phyloP scores from a whole-genome alignment of 2,888 invertebrate species.

The Cacoxenus indagator region DNA sequence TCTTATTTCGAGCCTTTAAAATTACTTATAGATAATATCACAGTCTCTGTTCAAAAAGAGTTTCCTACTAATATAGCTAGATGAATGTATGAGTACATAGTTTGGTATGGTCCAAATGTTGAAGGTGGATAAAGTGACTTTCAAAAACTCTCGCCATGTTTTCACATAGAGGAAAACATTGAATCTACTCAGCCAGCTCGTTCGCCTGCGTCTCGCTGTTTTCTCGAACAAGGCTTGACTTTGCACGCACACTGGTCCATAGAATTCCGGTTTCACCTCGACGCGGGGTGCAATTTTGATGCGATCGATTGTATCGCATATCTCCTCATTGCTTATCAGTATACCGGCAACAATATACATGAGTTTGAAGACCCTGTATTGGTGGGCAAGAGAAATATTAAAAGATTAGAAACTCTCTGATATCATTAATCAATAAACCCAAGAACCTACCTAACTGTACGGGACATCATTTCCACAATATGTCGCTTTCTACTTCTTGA shows the following conservation, averaged over 20 bases:
- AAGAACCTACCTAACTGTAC: slow-evolving; percentile 58
- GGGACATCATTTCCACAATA: slow-evolving; percentile 60
- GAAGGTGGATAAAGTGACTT: slow-evolving; percentile 41
- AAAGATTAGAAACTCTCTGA: neutral
- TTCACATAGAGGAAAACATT: slow-evolving; percentile 40
- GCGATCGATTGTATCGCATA: slow-evolving; percentile 67
- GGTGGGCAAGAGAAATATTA: neutral
- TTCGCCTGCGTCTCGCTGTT: slow-evolving; percentile 19
- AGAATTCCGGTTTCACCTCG: slow-evolving; percentile 48
- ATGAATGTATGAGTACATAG: slow-evolving; percentile 51
- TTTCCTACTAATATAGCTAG: slow-evolving; percentile 56
- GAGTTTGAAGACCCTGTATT: slow-evolving; percentile 64
- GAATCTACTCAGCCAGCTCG: slow-evolving; percentile 44
- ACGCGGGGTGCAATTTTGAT: slow-evolving; percentile 66
- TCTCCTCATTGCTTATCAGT: slow-evolving; percentile 65
- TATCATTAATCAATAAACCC: neutral
- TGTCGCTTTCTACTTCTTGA: neutral
- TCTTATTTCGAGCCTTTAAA: neutral
- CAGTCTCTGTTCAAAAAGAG: slow-evolving; percentile 63
- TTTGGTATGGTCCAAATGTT: slow-evolving; percentile 64
- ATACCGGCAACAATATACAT: slow-evolving; percentile 69
- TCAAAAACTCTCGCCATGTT: slow-evolving; percentile 42
- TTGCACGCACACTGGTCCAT: slow-evolving; percentile 32
- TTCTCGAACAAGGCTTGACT: neutral
- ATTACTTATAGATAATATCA: slow-evolving; percentile 65